Percentiles rank a stretch among this genome's conserved stretches.
Conservation (phyloP, 2,888 invertebrate species). For the Ophraella communa region DNA sequence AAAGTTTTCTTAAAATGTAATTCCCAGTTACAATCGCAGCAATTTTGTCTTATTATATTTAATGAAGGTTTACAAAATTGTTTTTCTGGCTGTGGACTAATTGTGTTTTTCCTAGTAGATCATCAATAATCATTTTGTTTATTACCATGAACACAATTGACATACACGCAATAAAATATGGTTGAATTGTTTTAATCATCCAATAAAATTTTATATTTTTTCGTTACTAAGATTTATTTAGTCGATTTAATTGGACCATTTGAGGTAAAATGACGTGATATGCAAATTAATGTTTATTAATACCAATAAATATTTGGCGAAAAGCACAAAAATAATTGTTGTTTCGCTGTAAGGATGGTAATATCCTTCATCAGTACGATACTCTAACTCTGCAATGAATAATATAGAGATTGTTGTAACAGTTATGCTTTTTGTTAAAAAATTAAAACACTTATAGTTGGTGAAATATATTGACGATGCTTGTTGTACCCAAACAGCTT, state of each 20-base stretch:
- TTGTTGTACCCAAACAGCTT: too few species aligned
- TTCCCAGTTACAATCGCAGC: too few species aligned
- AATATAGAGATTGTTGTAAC: too few species aligned
- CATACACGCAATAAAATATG: background rate
- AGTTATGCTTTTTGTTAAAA: too few species aligned
- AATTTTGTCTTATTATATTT: background rate
- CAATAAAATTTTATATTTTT: conserved; percentile 1
- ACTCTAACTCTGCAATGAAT: too few species aligned
- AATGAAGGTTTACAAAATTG: background rate
- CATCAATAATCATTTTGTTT: conserved; percentile 14
- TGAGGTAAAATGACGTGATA: background rate
- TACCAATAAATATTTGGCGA: too few species aligned
- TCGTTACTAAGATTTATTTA: background rate
- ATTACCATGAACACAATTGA: background rate
- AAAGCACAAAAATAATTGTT: too few species aligned
- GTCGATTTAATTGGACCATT: background rate
- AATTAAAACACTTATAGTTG: too few species aligned
- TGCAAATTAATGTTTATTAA: background rate
- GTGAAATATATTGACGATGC: too few species aligned
- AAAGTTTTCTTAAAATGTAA: too few species aligned
- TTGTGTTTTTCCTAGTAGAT: background rate
- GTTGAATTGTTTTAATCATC: conserved; percentile 4
- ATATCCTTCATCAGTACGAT: too few species aligned
- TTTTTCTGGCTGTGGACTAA: background rate
- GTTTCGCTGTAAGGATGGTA: too few species aligned